Conservation (phyloP, 2,113 vertebrate species). For the Platichthys flesus region DNA sequence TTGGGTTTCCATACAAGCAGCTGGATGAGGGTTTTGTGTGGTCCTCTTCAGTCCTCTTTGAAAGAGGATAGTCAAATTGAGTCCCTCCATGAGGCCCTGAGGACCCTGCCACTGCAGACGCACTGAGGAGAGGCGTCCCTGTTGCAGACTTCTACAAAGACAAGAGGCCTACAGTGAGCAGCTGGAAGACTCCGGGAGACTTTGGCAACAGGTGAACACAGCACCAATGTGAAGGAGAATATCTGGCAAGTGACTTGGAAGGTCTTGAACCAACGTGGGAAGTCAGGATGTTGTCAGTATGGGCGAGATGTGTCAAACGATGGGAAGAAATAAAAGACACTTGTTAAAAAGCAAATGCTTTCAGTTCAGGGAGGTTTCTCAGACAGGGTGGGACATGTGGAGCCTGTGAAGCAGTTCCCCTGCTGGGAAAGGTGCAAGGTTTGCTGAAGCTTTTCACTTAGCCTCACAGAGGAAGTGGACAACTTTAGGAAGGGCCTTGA, state of each 20-base stretch:
- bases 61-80: constrained; percentile 65
- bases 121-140: constrained; percentile 21
- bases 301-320: constrained; percentile 36
- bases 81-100: constrained; percentile 64
- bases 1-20: constrained; percentile 74
- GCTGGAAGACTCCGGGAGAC: constrained; percentile 37
- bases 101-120: constrained; percentile 50
- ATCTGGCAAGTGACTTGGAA: constrained; percentile 46
- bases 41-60: constrained; percentile 65
- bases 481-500: constrained; percentile 67
- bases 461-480: constrained; percentile 60
- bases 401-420: constrained; percentile 42
- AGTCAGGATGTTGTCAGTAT: constrained; percentile 49
- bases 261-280: constrained; percentile 50
- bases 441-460: constrained; percentile 39
- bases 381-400: constrained; percentile 24
- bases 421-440: constrained; percentile 21
- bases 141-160: constrained; percentile 25
- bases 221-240: constrained; percentile 46
- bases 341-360: constrained; percentile 51
- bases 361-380: constrained; percentile 38
- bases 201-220: constrained; percentile 57
- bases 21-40: constrained; percentile 54
- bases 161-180: constrained; percentile 42
- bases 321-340: constrained; percentile 53